Evolutionary conservation across 2,888 invertebrate species (phyloP).

Genomic region (Euspilapteryx auroguttella): DNA sequence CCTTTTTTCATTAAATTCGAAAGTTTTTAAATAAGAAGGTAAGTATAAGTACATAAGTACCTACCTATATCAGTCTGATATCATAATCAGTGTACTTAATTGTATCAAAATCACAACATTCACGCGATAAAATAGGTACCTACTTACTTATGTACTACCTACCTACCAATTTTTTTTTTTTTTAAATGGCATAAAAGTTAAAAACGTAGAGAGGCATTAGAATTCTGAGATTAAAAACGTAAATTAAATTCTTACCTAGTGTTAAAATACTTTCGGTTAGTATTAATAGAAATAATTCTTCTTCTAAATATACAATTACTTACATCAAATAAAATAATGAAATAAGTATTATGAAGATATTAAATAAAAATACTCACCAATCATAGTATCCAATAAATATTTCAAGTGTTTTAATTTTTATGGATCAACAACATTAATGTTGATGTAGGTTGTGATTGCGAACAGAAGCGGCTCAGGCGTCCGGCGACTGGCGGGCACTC

Average conservation of each 20-base stretch:
- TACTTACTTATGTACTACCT: too few relatives aligned
- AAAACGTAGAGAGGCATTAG: too few relatives aligned
- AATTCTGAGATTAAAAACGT: too few relatives aligned
- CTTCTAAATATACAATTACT: too few relatives aligned
- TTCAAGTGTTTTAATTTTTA: slow-evolving; percentile 20
- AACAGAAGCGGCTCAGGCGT: slow-evolving; percentile 18
- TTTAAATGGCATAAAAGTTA: too few relatives aligned
- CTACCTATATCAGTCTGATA: neutral
- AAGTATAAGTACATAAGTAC: neutral
- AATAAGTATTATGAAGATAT: neutral
- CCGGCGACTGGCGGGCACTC: slow-evolving; percentile 16
- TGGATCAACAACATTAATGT: slow-evolving; percentile 47
- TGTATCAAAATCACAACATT: too few relatives aligned
- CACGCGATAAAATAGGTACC: too few relatives aligned
- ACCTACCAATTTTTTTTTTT: too few relatives aligned
- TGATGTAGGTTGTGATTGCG: slow-evolving; percentile 43
- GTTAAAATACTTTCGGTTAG: too few relatives aligned
- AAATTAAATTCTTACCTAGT: too few relatives aligned
- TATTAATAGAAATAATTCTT: too few relatives aligned
- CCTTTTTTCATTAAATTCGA: neutral
- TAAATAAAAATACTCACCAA: slow-evolving; percentile 27
- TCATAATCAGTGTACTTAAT: neutral
- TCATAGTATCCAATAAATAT: slow-evolving; percentile 36
- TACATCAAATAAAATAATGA: neutral
- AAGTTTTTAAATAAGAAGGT: neutral